Percentiles rank a stretch among this genome's conserved stretches.
These are phyloP conservation scores for Leptinotarsa haldemani DNA, from an alignment of 2,888 invertebrate species.

Conservation along the genomic window DNA sequence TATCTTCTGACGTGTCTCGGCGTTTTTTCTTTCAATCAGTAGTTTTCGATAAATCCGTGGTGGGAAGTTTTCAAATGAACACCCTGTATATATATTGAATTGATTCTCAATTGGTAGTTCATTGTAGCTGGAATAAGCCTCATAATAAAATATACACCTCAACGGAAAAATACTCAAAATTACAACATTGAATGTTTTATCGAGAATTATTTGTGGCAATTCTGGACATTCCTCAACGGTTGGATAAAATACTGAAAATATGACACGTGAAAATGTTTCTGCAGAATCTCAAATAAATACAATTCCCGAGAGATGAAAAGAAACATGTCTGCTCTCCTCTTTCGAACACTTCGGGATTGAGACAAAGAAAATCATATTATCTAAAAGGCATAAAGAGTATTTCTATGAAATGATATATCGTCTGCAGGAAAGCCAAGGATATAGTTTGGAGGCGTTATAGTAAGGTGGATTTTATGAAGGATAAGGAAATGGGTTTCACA, in stretches of 20 bases:
- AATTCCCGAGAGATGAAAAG: conserved; percentile 1
- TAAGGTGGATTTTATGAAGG: conserved; percentile 6
- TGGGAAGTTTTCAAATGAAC: no score
- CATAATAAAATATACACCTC: no score
- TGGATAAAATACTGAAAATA: background rate
- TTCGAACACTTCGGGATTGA: conserved; percentile 7
- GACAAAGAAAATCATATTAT: conserved; percentile 27
- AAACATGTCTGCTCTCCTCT: conserved; percentile 2
- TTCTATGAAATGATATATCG: conserved; percentile 27
- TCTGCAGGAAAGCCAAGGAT: conserved; percentile 11
- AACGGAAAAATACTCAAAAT: no score
- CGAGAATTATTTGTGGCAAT: no score
- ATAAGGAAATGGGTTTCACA: conserved; percentile 2
- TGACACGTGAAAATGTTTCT: conserved; percentile 14
- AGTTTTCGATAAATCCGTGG: no score
- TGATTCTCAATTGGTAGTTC: no score
- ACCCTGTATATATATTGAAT: no score
- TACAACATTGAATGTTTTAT: no score
- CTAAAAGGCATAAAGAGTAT: conserved; percentile 25
- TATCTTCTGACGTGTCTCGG: no score
- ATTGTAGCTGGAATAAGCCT: no score
- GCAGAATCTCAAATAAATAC: conserved; percentile 1
- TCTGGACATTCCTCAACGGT: background rate
- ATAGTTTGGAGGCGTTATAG: background rate
- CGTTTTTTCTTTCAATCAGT: no score